Evolutionary conservation across 2,113 vertebrate genomes (phyloP).

Genomic region (Apeltes quadracus): DNA sequence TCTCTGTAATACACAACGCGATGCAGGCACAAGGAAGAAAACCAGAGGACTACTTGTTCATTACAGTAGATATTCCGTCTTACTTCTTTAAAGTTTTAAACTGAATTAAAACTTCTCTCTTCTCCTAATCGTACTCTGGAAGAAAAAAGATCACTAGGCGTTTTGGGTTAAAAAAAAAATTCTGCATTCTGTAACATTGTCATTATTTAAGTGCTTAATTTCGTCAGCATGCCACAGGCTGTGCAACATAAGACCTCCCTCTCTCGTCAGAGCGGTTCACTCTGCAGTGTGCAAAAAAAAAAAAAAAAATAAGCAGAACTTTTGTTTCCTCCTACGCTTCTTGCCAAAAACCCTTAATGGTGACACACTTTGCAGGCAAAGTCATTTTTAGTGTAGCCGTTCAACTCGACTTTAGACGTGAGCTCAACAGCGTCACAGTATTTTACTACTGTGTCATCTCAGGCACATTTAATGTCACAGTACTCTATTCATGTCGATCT

Average conservation of each 20-base stretch:
- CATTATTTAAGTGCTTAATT: constrained; percentile 67
- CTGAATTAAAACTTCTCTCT: constrained; percentile 43
- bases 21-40: constrained; percentile 70
- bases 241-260: constrained; percentile 44
- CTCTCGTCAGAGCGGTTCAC: constrained; percentile 5
- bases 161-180: constrained; percentile 49
- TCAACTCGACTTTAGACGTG: not conserved
- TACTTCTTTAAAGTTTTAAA: constrained; percentile 9
- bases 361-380: not conserved
- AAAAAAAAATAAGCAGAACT: constrained; percentile 3
- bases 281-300: constrained; percentile 25
- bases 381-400: constrained; percentile 8
- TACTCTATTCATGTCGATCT: constrained; percentile 7
- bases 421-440: not conserved
- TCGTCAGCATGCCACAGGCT: constrained; percentile 58
- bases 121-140: constrained; percentile 42
- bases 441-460: constrained; percentile 11
- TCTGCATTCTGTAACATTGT: constrained; percentile 62
- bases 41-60: constrained; percentile 37
- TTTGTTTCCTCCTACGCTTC: constrained; percentile 2
- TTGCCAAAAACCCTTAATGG: not conserved
- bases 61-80: constrained; percentile 63
- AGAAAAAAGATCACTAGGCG: constrained; percentile 56
- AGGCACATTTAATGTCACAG: constrained; percentile 46
- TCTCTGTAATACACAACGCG: constrained; percentile 43